Evolutionary conservation across 1,140 invertebrate genomes (phyloP).

Genomic region (Tenebrio molitor): DNA sequence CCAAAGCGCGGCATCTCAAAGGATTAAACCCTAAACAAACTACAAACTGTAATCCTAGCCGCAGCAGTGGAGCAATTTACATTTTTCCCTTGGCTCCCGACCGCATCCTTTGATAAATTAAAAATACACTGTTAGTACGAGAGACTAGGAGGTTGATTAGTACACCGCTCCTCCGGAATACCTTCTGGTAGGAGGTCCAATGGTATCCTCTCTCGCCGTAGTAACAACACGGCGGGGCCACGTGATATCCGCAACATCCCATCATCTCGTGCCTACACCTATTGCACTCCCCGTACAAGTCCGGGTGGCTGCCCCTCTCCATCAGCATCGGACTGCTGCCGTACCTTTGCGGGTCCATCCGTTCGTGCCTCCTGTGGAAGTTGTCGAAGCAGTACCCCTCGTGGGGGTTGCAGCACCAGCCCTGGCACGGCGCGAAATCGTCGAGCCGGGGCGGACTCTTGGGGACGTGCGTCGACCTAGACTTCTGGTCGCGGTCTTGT

Average conservation of each 20-base stretch:
- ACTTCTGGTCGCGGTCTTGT: constrained; percentile 70
- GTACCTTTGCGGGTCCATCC: constrained; percentile 66
- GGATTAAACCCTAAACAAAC: constrained; percentile 1
- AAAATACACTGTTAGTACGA: neutral
- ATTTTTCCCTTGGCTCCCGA: neutral
- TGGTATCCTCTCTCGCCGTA: constrained; percentile 62
- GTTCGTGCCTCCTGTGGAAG: constrained; percentile 65
- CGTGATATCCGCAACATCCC: constrained; percentile 63
- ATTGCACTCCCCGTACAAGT: constrained; percentile 61
- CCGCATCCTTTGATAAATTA: neutral
- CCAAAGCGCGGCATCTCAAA: neutral
- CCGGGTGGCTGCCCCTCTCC: constrained; percentile 64
- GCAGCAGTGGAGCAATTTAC: neutral
- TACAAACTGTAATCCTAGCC: constrained; percentile 4
- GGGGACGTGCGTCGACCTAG: constrained; percentile 69
- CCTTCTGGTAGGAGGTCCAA: constrained; percentile 61
- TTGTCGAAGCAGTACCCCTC: constrained; percentile 62
- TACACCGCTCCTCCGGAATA: constrained; percentile 37
- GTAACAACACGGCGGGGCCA: constrained; percentile 64
- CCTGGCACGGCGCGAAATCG: constrained; percentile 66
- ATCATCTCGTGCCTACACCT: constrained; percentile 59
- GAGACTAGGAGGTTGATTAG: neutral
- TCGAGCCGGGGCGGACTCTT: constrained; percentile 63
- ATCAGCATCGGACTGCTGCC: constrained; percentile 66
- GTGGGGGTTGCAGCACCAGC: constrained; percentile 66